phyloP scores from a whole-genome alignment of 1,140 invertebrate genomes.

The Drosophila saltans region DNA sequence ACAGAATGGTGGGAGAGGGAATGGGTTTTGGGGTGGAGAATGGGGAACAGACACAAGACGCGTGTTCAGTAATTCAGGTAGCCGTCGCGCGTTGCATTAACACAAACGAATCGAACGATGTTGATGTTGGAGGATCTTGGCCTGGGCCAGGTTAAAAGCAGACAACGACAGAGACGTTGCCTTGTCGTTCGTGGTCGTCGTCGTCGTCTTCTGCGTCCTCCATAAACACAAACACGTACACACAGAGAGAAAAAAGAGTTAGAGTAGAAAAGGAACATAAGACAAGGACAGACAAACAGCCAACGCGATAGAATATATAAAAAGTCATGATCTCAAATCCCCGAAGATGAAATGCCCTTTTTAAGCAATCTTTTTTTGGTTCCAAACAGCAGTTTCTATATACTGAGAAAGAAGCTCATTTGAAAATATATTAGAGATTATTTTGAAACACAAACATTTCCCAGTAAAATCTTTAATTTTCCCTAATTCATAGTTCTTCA shows the following conservation, averaged over 20 bases:
- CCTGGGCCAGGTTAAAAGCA: constrained; percentile 33
- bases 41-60: constrained; percentile 80
- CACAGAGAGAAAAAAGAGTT: background rate
- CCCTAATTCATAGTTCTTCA: background rate
- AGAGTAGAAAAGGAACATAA: constrained; percentile 20
- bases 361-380: no score
- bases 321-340: background rate
- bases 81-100: constrained; percentile 82
- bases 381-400: no score
- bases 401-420: no score
- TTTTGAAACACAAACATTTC: background rate
- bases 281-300: constrained; percentile 26
- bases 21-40: constrained; percentile 12
- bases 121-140: constrained; percentile 31
- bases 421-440: background rate
- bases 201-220: constrained; percentile 38
- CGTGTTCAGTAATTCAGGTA: constrained; percentile 84
- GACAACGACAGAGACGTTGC: constrained; percentile 45
- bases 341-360: constrained; percentile 8
- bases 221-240: constrained; percentile 44
- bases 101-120: constrained; percentile 77
- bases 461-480: background rate
- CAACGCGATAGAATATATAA: constrained; percentile 3
- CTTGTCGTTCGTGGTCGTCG: background rate
- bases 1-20: constrained; percentile 23